A percentile compares a stretch with the other conserved stretches of the same genome.
Conservation (phyloP, 2,797 vertebrate species). For the Hippoglossus hippoglossus region DNA sequence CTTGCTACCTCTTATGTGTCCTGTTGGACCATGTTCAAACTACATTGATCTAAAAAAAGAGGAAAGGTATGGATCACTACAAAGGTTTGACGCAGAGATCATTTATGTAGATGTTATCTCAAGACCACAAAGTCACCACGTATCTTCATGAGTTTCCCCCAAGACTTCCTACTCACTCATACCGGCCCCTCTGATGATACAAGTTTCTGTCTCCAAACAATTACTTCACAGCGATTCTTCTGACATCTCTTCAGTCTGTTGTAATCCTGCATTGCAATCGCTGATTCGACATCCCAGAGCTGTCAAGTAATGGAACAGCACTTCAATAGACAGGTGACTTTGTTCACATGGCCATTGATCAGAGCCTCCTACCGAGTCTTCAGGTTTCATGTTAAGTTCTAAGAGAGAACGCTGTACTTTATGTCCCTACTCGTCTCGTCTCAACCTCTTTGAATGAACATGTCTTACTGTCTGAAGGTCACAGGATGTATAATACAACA, state of each 20-base stretch:
- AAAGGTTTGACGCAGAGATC: not conserved
- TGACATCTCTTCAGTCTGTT: not conserved
- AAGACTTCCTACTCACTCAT: not conserved
- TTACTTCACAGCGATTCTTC: slow-evolving; percentile 31
- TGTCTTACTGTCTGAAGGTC: slow-evolving; percentile 5
- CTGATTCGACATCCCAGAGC: slow-evolving; percentile 41
- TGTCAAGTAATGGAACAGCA: slow-evolving; percentile 19
- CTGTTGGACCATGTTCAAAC: not conserved
- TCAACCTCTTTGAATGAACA: not conserved
- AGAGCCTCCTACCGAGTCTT: slow-evolving; percentile 18
- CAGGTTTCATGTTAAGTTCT: slow-evolving; percentile 34
- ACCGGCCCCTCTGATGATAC: slow-evolving; percentile 4
- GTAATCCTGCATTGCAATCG: slow-evolving; percentile 11
- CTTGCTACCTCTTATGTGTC: not conserved
- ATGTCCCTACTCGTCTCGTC: not conserved
- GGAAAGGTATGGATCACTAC: not conserved
- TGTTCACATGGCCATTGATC: slow-evolving; percentile 32
- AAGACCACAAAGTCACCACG: not conserved
- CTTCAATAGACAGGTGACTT: slow-evolving; percentile 7
- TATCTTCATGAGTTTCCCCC: not conserved
- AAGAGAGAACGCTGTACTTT: not conserved
- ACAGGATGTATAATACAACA: not conserved
- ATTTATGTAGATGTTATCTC: not conserved
- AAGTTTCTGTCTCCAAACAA: not conserved
- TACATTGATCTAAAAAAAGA: not conserved